A percentile compares a stretch with the other conserved stretches of the same genome.
phyloP scores from a whole-genome alignment of 2,797 vertebrate species.

The Helicolenus hilgendorfi region DNA sequence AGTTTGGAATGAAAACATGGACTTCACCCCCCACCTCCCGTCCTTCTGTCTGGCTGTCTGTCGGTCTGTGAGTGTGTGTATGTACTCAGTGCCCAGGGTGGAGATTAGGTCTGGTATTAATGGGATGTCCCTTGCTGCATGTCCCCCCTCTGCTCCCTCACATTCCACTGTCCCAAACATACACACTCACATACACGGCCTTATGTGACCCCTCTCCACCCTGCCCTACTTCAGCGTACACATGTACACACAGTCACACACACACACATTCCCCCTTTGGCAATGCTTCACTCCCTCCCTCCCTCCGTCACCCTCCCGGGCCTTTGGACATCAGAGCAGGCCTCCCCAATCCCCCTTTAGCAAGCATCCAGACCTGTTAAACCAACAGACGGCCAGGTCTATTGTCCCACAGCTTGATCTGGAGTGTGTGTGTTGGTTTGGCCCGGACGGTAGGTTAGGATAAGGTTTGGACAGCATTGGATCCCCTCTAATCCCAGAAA shows the following conservation, averaged over 20 bases:
- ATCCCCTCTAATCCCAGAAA: conserved; percentile 86
- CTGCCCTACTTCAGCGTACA: conserved; percentile 39
- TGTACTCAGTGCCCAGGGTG: conserved; percentile 65
- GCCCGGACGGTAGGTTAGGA: conserved; percentile 76
- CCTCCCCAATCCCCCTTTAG: conserved; percentile 72
- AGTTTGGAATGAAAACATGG: conserved; percentile 55
- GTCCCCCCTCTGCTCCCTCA: conserved; percentile 53
- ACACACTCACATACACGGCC: conserved; percentile 60
- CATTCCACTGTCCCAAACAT: conserved; percentile 82
- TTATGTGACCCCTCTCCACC: conserved; percentile 52
- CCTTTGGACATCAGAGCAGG: conserved; percentile 76
- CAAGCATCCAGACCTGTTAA: conserved; percentile 79
- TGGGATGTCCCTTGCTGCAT: conserved; percentile 74
- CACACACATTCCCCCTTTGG: conserved; percentile 50
- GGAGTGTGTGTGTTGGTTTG: conserved; percentile 86
- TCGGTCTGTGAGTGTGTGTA: conserved; percentile 35
- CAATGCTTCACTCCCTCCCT: conserved; percentile 33
- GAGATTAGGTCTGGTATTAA: conserved; percentile 84
- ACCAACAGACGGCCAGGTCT: conserved; percentile 78
- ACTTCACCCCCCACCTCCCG: background rate
- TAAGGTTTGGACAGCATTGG: conserved; percentile 83
- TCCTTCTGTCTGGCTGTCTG: conserved; percentile 31
- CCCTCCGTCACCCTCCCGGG: conserved; percentile 12
- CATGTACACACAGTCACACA: conserved; percentile 39
- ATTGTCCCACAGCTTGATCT: conserved; percentile 82